A percentile compares a stretch with the other conserved stretches of the same genome.
Evolutionary conservation across 2,888 invertebrate genomes (phyloP).

Genomic region (Tenthredo distinguenda): DNA sequence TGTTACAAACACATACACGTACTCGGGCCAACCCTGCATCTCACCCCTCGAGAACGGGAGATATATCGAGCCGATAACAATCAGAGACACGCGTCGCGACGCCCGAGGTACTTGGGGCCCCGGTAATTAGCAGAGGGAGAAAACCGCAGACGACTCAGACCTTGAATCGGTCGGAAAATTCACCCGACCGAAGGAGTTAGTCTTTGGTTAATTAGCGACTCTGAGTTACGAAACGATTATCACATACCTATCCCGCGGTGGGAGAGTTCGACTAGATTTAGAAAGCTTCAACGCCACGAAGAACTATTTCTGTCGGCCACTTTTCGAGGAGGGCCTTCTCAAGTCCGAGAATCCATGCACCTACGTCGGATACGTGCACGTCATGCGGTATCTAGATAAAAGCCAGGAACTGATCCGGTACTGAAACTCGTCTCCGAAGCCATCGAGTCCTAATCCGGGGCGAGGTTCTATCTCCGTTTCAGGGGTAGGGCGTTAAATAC

Average conservation of each 20-base stretch:
- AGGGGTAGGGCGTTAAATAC: slow-evolving; percentile 36
- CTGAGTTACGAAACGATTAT: slow-evolving; percentile 38
- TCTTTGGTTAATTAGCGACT: slow-evolving; percentile 49
- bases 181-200: slow-evolving; percentile 48
- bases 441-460: slow-evolving; percentile 45
- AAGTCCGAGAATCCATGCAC: not conserved
- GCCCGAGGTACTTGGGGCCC: slow-evolving; percentile 39
- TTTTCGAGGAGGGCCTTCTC: not conserved
- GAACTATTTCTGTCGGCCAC: not conserved
- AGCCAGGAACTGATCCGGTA: slow-evolving; percentile 37
- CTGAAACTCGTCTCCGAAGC: slow-evolving; percentile 37
- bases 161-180: slow-evolving; percentile 51
- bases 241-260: not conserved
- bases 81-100: slow-evolving; percentile 51
- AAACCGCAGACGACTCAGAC: slow-evolving; percentile 52
- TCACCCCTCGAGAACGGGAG: slow-evolving; percentile 41
- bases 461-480: slow-evolving; percentile 52
- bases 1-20: not conserved
- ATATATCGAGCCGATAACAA: slow-evolving; percentile 50
- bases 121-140: slow-evolving; percentile 45
- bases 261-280: not conserved
- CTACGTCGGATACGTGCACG: not conserved
- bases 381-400: slow-evolving; percentile 1
- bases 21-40: not conserved
- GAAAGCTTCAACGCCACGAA: not conserved